Evolutionary conservation across 1,140 invertebrate species (phyloP).

Genomic region (Potamilus streckersoni): DNA sequence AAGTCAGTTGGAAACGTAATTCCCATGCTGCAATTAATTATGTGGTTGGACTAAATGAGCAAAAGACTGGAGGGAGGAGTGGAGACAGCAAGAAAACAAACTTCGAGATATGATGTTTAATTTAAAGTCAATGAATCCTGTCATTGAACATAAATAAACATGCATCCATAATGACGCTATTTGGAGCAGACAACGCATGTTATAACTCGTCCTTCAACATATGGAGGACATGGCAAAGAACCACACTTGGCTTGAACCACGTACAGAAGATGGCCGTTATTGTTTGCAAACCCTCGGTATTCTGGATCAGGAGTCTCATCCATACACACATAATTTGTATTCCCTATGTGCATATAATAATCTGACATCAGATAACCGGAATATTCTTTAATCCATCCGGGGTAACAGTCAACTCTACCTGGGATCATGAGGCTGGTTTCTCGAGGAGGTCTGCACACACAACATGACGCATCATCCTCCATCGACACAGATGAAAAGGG

Average conservation of each 20-base stretch:
- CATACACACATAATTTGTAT: slow-evolving; percentile 33
- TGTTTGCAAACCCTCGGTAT: not conserved
- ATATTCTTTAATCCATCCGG: slow-evolving; percentile 36
- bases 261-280: slow-evolving; percentile 26
- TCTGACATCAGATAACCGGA: slow-evolving; percentile 35
- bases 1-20: no score
- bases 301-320: slow-evolving; percentile 30
- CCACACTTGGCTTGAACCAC: slow-evolving; percentile 25
- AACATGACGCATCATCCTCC: slow-evolving; percentile 32
- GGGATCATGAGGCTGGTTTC: slow-evolving; percentile 30
- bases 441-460: slow-evolving; percentile 23
- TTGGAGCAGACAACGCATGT: slow-evolving; percentile 46
- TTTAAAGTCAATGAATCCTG: no score
- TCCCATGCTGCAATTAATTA: no score
- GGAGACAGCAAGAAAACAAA: no score
- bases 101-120: no score
- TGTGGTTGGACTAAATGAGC: no score
- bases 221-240: slow-evolving; percentile 39
- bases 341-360: not conserved
- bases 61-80: no score
- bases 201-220: slow-evolving; percentile 31
- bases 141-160: no score
- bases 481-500: not conserved
- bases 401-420: slow-evolving; percentile 23
- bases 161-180: not conserved